Evolutionary conservation across 1,140 invertebrate genomes (phyloP), one percentile per base, ranked within the genome.

Genomic region (Hypothenemus hampei): DNA sequence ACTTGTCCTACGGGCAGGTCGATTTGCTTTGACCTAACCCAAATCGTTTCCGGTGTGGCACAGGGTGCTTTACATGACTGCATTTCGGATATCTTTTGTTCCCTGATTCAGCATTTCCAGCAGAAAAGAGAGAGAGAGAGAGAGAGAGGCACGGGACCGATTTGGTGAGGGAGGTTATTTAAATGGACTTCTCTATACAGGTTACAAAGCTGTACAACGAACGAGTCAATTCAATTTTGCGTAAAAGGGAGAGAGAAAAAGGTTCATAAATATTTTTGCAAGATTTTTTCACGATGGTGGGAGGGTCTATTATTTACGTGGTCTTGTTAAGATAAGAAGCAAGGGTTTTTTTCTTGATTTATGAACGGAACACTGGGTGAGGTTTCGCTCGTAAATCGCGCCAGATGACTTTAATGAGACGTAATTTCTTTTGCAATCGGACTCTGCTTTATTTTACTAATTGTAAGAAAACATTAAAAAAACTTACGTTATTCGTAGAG

Each of bases 401-500:
- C 24, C n/a, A 10, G 11, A 24, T 26, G 41, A 45, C 41, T 45
- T 45, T 45, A 45, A 45, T 45, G 41, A 45, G 41, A 45, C 22
- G 15, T 13, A 16, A 45, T 45, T 45, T 26, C 13, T 45, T n/a
- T n/a, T 45, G 23, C 3, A 45, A 45, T 24, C 35, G 18, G 35
- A 37, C n/a, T 37, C 35, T 16, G 26, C 16, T 16, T 45, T 45
- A 45, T 5, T 24, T 24, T 7, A n/a, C n/a, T n/a, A n/a, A n/a
- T n/a, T n/a, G n/a, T n/a, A n/a, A n/a, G n/a, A n/a, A n/a, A n/a
- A n/a, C n/a, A n/a, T n/a, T n/a, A n/a, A 45, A 13, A 20, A 41
- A n/a, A 57, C 55, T 51, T 50, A 57, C 55, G 26, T 44, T 55
- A 16, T 55, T 48, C 39, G 66, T 61, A 22, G 67, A 68, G 10